Evolutionary conservation across 2,797 vertebrate genomes (phyloP).

Genomic region (Pseudomugil gertrudae): DNA sequence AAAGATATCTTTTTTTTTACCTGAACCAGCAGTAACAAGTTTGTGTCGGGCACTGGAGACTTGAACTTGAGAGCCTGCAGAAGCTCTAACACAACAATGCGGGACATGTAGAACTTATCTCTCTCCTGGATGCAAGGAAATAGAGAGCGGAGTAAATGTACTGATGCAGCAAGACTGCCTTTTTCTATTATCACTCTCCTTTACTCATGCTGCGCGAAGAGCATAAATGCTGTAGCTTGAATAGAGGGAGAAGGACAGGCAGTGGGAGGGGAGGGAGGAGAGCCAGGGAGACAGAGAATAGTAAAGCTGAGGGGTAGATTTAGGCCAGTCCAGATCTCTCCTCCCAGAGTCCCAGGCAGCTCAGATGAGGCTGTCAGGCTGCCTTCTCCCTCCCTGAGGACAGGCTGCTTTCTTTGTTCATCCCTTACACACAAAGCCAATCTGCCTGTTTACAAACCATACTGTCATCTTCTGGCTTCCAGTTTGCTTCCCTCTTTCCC

Average conservation of each 20-base stretch:
- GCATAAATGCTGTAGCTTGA: slow-evolving; percentile 73
- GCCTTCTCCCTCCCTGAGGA: slow-evolving; percentile 77
- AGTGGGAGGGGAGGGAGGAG: slow-evolving; percentile 54
- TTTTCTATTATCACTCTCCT: slow-evolving; percentile 76
- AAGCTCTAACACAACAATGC: slow-evolving; percentile 94
- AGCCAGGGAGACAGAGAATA: slow-evolving; percentile 65
- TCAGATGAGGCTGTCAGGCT: slow-evolving; percentile 79
- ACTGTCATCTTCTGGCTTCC: slow-evolving; percentile 77
- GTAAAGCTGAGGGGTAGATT: slow-evolving; percentile 79
- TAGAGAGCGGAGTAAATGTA: slow-evolving; percentile 74
- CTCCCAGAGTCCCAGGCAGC: slow-evolving; percentile 81
- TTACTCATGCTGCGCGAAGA: slow-evolving; percentile 73
- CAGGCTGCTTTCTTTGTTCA: slow-evolving; percentile 81
- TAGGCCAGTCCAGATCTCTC: slow-evolving; percentile 81
- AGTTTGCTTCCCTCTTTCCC: slow-evolving; percentile 67
- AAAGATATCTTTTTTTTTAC: slow-evolving; percentile 75
- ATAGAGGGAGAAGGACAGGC: slow-evolving; percentile 72
- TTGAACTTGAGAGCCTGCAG: slow-evolving; percentile 98
- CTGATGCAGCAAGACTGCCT: slow-evolving; percentile 76
- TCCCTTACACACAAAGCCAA: slow-evolving; percentile 79
- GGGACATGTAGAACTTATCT: slow-evolving; percentile 98
- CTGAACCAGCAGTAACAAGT: slow-evolving; percentile 96
- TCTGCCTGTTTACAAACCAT: slow-evolving; percentile 83
- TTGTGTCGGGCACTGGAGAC: slow-evolving; percentile 95
- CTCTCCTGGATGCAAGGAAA: slow-evolving; percentile 87